Conservation (phyloP, 2,113 vertebrate species). For the Narcine bancroftii region DNA sequence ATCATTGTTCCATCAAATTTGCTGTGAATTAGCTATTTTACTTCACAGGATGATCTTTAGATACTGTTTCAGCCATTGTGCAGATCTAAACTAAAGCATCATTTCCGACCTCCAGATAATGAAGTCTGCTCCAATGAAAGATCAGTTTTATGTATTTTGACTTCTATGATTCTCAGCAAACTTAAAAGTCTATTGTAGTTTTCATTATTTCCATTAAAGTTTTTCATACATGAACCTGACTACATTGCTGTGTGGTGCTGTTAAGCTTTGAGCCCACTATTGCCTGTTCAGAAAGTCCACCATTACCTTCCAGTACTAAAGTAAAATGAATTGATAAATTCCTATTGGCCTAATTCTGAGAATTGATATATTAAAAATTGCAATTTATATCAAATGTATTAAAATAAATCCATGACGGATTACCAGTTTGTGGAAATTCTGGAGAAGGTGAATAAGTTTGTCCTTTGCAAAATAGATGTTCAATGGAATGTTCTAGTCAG, state of each 20-base stretch:
- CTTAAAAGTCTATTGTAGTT: background rate
- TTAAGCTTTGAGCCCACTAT: background rate
- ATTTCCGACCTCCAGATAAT: background rate
- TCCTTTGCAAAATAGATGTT: background rate
- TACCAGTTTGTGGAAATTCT: background rate
- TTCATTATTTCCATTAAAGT: background rate
- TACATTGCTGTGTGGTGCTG: background rate
- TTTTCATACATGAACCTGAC: background rate
- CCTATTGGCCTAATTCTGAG: background rate
- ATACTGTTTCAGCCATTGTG: background rate
- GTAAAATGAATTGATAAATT: background rate
- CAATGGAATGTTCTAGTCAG: background rate
- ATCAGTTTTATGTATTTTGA: background rate
- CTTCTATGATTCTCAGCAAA: background rate
- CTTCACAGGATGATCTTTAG: background rate
- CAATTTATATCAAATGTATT: background rate
- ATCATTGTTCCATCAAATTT: background rate
- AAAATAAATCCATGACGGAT: background rate
- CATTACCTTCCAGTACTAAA: too few relatives aligned
- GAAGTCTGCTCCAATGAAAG: background rate
- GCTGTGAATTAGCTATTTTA: background rate
- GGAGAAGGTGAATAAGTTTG: background rate
- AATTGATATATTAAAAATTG: background rate
- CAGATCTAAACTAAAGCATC: background rate
- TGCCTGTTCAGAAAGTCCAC: background rate